Evolutionary conservation across 2,797 vertebrate species (phyloP).

Genomic region (Sciaenops ocellatus): DNA sequence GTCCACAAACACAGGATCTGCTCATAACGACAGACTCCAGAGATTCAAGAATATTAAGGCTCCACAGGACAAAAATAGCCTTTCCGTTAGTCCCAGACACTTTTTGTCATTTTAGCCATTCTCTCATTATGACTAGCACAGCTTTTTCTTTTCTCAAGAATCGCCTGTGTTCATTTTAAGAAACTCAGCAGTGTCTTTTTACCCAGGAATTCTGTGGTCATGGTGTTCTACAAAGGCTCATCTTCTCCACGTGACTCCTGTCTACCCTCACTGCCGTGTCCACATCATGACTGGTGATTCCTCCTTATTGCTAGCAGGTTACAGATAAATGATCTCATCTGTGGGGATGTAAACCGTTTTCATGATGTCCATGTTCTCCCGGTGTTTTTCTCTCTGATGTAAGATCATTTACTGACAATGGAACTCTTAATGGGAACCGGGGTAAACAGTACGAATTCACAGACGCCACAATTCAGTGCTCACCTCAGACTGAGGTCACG

Average conservation of each 20-base stretch:
- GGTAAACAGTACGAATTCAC: constrained; percentile 10
- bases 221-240: constrained; percentile 14
- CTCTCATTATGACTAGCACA: constrained; percentile 19
- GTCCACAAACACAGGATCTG: neutral
- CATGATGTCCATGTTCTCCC: constrained; percentile 25
- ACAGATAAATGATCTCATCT: constrained; percentile 47
- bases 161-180: constrained; percentile 16
- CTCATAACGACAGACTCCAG: neutral
- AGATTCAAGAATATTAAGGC: constrained; percentile 6
- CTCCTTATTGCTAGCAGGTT: constrained; percentile 43
- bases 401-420: constrained; percentile 27
- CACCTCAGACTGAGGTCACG: neutral
- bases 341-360: constrained; percentile 39
- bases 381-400: constrained; percentile 40
- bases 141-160: constrained; percentile 1
- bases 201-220: constrained; percentile 23
- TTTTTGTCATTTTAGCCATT: constrained; percentile 20
- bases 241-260: constrained; percentile 26
- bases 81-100: constrained; percentile 9
- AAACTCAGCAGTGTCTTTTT: constrained; percentile 16
- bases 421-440: constrained; percentile 33
- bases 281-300: constrained; percentile 6
- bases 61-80: neutral
- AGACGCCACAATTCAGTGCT: constrained; percentile 2
- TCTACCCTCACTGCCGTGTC: constrained; percentile 21